phyloP scores from a whole-genome alignment of 2,113 vertebrate genomes.

The Cephalopholis sonnerati region DNA sequence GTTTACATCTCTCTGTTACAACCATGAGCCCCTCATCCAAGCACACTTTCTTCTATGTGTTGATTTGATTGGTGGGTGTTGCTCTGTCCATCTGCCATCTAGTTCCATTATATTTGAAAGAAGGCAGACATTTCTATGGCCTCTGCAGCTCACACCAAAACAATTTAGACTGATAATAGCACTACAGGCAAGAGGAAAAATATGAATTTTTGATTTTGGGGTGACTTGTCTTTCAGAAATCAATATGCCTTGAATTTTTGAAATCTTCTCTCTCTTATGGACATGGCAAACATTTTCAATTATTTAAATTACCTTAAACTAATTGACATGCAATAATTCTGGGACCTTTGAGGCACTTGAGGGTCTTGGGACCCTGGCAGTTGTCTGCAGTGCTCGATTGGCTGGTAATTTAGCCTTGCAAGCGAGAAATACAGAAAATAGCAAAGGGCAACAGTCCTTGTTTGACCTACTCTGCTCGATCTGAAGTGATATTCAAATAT shows the following conservation, averaged over 20 bases:
- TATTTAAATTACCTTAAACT: neutral
- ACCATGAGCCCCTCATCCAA: too few relatives aligned
- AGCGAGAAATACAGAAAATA: neutral
- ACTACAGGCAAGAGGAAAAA: too few relatives aligned
- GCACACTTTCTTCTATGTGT: too few relatives aligned
- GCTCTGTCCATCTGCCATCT: too few relatives aligned
- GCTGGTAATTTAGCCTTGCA: neutral
- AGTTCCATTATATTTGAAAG: too few relatives aligned
- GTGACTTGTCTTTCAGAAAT: neutral
- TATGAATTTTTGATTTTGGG: too few relatives aligned
- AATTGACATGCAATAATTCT: neutral
- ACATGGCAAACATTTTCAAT: constrained; percentile 5
- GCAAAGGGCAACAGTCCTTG: neutral
- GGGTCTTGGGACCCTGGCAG: constrained; percentile 5
- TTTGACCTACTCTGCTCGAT: neutral
- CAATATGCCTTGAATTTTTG: neutral
- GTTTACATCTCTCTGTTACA: too few relatives aligned
- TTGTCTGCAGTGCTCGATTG: neutral
- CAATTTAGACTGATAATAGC: too few relatives aligned
- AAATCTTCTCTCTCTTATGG: neutral
- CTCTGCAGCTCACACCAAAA: too few relatives aligned
- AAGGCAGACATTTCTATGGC: too few relatives aligned
- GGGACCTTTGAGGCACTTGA: neutral
- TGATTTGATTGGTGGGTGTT: too few relatives aligned
- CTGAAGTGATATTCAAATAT: neutral